Percentiles rank a stretch among this genome's conserved stretches.
Evolutionary conservation across 2,113 vertebrate genomes (phyloP).

Genomic region (Delphinapterus leucas): DNA sequence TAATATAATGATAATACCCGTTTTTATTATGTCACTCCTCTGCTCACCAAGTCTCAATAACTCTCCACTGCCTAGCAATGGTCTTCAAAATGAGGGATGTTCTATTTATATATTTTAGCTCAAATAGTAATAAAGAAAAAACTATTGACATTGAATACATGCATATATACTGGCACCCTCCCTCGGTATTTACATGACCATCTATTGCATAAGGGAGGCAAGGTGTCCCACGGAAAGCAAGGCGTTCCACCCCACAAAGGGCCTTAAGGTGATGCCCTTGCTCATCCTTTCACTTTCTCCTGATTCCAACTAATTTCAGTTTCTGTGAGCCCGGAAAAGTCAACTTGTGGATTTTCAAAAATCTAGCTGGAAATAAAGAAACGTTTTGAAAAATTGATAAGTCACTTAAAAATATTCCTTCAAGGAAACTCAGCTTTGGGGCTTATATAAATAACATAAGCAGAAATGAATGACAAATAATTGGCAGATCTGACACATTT

Average conservation of each 20-base stretch:
- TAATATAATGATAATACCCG: not conserved
- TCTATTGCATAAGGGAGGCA: not conserved
- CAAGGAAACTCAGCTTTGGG: not conserved
- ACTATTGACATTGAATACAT: not conserved
- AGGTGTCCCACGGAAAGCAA: not conserved
- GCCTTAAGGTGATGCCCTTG: not conserved
- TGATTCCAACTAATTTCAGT: not conserved
- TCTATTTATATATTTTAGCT: slow-evolving; percentile 13
- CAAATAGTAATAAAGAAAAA: not conserved
- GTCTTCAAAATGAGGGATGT: not conserved
- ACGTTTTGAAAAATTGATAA: not conserved
- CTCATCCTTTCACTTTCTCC: not conserved
- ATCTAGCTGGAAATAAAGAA: not conserved
- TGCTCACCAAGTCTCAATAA: not conserved
- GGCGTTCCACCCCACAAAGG: not conserved
- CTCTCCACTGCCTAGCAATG: not conserved
- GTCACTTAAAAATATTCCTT: slow-evolving; percentile 34
- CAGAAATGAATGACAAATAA: slow-evolving; percentile 26
- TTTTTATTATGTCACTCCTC: not conserved
- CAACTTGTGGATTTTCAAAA: not conserved
- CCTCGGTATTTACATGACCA: not conserved
- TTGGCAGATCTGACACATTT: not conserved
- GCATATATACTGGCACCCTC: not conserved
- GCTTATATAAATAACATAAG: slow-evolving; percentile 12
- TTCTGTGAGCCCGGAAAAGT: not conserved